Evolutionary conservation across 2,797 vertebrate species (phyloP).

Genomic region (Enteromius mattozi): DNA sequence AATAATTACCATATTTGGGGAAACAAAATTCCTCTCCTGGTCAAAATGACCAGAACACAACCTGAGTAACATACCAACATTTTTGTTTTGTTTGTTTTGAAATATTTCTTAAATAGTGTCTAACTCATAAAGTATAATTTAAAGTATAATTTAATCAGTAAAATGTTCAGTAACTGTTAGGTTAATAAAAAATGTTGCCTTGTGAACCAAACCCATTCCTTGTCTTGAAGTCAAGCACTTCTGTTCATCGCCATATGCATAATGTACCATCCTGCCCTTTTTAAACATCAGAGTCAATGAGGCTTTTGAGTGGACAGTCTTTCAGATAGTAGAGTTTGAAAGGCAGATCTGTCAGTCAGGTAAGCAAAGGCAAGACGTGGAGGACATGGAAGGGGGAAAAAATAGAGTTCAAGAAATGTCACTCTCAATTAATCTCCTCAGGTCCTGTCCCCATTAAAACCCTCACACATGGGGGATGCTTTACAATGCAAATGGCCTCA

Average conservation of each 20-base stretch:
- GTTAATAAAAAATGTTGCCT: neutral
- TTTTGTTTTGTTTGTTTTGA: neutral
- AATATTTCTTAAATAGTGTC: neutral
- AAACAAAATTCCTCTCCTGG: neutral
- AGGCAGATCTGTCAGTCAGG: slow-evolving; percentile 88
- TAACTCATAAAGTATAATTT: neutral
- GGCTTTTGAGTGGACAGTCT: slow-evolving; percentile 90
- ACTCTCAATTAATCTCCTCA: slow-evolving; percentile 94
- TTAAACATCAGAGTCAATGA: slow-evolving; percentile 84
- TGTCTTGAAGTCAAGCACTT: slow-evolving; percentile 11
- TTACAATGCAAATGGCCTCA: slow-evolving; percentile 95
- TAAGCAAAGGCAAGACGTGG: slow-evolving; percentile 76
- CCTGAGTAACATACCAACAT: neutral
- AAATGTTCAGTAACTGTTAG: neutral
- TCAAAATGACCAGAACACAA: neutral
- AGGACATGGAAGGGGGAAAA: slow-evolving; percentile 51
- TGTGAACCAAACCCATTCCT: neutral
- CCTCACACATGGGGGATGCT: slow-evolving; percentile 86
- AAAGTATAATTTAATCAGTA: neutral
- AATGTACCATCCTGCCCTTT: slow-evolving; percentile 74
- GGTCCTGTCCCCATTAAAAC: slow-evolving; percentile 93
- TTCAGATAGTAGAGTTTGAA: slow-evolving; percentile 92
- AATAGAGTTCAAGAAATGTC: slow-evolving; percentile 92
- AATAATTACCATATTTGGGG: neutral
- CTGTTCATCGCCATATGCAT: slow-evolving; percentile 68